Evolutionary conservation across 1,140 invertebrate genomes (phyloP), one percentile per base, ranked within the genome.

Genomic region (Pseudobourletiella spinata): DNA sequence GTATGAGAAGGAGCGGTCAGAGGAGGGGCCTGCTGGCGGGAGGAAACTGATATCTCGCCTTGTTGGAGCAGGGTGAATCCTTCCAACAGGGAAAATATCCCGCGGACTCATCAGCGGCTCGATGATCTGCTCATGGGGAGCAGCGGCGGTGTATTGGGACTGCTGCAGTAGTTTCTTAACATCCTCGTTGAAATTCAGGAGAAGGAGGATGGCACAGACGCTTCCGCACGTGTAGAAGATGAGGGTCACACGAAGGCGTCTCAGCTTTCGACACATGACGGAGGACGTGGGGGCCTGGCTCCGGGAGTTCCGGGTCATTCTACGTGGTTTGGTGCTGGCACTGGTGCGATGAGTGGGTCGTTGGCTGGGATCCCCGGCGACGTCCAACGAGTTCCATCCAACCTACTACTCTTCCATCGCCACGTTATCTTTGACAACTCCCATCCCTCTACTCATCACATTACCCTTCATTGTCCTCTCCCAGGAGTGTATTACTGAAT

Each of bases 111-210:
- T 51, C 35, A 25, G 16, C 35, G 20, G 18, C 18, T 42, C 56
- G 15, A 57, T 3, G 16, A 2, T 24, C 25, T 44, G 26, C 16
- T 30, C 43, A 28, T 50, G 61, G 14, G 61, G 62, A 4, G 4
- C 24, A 18, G 28, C 25, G 26, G 15, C 48, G 20, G 28, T 52
- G 51, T 55, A 42, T 15, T 58, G 58, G 1, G 60, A 39, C 25
- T 69, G 68, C 29, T 66, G 65, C 1, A 69, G 22, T 0, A 69
- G 56, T 46, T 56, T 50, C 44, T 63, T 64, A 14, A 69, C 61
- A 43, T 69, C 65, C 29, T 69, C 68, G 29, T 69, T 66, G 54
- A 69, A 69, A 39, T 62, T 69, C 1, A 69, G 56, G 0, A 69
- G 48, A 25, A 69, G 57, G 32, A 69, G 61, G 25, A 69, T 64